Conservation (phyloP, 2,113 vertebrate genomes). For the Callipepla californica region DNA sequence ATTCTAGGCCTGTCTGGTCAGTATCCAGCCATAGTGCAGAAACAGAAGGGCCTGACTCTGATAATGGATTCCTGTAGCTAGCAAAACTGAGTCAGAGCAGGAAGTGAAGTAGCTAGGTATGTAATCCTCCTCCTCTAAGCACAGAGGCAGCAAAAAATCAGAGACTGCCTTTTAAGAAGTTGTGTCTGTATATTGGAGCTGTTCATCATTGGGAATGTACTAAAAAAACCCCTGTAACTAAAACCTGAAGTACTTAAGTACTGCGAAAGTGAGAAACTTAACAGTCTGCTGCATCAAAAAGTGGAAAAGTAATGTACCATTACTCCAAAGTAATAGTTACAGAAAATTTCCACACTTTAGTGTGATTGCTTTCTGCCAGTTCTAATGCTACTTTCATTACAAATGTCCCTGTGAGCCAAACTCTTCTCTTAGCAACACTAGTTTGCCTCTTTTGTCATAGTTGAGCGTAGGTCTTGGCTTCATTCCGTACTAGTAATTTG, state of each 20-base stretch:
- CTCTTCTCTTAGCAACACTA: background rate
- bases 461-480: background rate
- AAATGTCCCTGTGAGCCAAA: background rate
- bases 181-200: background rate
- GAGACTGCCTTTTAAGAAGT: background rate
- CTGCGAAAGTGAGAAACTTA: background rate
- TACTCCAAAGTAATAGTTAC: background rate
- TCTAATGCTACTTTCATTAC: background rate
- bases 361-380: background rate
- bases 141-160: constrained; percentile 13
- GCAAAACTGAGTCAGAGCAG: background rate
- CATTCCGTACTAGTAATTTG: background rate
- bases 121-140: background rate
- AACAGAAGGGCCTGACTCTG: background rate
- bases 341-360: background rate
- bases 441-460: background rate
- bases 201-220: background rate
- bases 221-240: background rate
- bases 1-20: background rate
- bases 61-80: background rate
- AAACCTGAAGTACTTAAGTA: background rate
- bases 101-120: background rate
- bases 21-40: background rate
- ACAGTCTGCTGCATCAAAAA: background rate
- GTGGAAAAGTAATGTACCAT: background rate